phyloP scores from a whole-genome alignment of 1,140 invertebrate genomes.

The Centruroides sculpturatus region DNA sequence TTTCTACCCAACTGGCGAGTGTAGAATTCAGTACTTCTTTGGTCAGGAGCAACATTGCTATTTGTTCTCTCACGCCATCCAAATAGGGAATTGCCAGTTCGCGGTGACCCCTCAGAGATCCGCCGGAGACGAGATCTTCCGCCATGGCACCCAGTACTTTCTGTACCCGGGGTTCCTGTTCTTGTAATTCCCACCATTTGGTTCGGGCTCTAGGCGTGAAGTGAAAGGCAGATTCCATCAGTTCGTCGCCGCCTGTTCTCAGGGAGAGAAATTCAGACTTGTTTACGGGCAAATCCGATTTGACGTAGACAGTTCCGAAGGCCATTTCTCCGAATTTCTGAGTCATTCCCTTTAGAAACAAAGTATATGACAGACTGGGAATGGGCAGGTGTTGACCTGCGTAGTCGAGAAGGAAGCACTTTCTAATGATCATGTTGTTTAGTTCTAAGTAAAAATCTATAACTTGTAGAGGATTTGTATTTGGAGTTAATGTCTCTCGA shows the following conservation, averaged over 20 bases:
- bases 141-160: slow-evolving; percentile 7
- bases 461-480: slow-evolving; percentile 9
- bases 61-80: slow-evolving; percentile 14
- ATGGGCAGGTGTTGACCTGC: slow-evolving; percentile 11
- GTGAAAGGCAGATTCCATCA: slow-evolving; percentile 13
- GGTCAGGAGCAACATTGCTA: slow-evolving; percentile 11
- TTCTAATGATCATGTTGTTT: slow-evolving; percentile 9
- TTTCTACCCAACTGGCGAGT: slow-evolving; percentile 9
- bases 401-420: slow-evolving; percentile 13
- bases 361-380: slow-evolving; percentile 13
- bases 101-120: slow-evolving; percentile 6
- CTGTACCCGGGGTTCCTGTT: slow-evolving; percentile 12
- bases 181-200: slow-evolving; percentile 13
- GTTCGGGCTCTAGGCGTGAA: slow-evolving; percentile 11
- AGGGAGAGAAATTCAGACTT: slow-evolving; percentile 11
- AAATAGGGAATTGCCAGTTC: slow-evolving; percentile 9
- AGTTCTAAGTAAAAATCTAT: slow-evolving; percentile 13
- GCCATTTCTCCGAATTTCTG: slow-evolving; percentile 15
- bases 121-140: slow-evolving; percentile 10
- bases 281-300: slow-evolving; percentile 13
- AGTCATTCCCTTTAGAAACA: slow-evolving; percentile 13
- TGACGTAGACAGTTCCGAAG: slow-evolving; percentile 13
- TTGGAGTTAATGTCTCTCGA: slow-evolving; percentile 8
- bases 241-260: slow-evolving; percentile 10
- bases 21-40: slow-evolving; percentile 15